Evolutionary conservation across 2,888 invertebrate species (phyloP).

Genomic region (Netelia fuscicornis): DNA sequence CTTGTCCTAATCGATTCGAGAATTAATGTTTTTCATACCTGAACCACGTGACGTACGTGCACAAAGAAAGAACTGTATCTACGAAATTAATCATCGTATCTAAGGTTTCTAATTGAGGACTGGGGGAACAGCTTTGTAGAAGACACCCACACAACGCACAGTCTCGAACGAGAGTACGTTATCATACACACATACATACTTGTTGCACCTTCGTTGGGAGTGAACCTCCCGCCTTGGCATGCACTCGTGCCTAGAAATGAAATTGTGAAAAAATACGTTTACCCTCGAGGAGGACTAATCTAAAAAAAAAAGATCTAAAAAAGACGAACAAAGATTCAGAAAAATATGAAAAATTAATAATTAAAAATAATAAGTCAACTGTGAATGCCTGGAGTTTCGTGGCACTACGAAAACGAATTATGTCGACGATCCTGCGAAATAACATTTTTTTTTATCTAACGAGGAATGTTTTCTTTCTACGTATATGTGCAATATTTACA

Average conservation of each 20-base stretch:
- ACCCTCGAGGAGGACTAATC: slow-evolving; percentile 41
- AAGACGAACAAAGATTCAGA: neutral
- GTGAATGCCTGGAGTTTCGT: slow-evolving; percentile 38
- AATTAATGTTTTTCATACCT: slow-evolving; percentile 27
- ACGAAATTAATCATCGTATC: slow-evolving; percentile 32
- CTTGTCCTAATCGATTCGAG: slow-evolving; percentile 5
- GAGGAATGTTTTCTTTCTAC: slow-evolving; percentile 8
- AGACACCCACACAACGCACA: slow-evolving; percentile 64
- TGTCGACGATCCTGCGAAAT: slow-evolving; percentile 35
- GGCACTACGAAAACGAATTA: slow-evolving; percentile 8
- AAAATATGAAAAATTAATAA: slow-evolving; percentile 18
- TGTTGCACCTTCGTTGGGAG: slow-evolving; percentile 69
- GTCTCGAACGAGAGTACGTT: slow-evolving; percentile 59
- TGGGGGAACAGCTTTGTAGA: slow-evolving; percentile 34
- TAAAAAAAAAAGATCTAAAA: slow-evolving; percentile 12
- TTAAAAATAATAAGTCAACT: too few species aligned
- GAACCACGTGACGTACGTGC: slow-evolving; percentile 52
- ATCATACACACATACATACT: slow-evolving; percentile 71
- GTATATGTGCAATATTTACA: slow-evolving; percentile 29
- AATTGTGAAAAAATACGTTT: slow-evolving; percentile 61
- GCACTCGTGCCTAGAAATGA: slow-evolving; percentile 72
- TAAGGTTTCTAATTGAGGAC: slow-evolving; percentile 7
- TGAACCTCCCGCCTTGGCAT: slow-evolving; percentile 71
- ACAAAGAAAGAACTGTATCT: slow-evolving; percentile 15
- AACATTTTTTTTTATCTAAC: neutral